A percentile compares a stretch with the other conserved stretches of the same genome.
Conservation (phyloP, 53 echinoderm and acorn worm species). For the Arbacia lixula region DNA sequence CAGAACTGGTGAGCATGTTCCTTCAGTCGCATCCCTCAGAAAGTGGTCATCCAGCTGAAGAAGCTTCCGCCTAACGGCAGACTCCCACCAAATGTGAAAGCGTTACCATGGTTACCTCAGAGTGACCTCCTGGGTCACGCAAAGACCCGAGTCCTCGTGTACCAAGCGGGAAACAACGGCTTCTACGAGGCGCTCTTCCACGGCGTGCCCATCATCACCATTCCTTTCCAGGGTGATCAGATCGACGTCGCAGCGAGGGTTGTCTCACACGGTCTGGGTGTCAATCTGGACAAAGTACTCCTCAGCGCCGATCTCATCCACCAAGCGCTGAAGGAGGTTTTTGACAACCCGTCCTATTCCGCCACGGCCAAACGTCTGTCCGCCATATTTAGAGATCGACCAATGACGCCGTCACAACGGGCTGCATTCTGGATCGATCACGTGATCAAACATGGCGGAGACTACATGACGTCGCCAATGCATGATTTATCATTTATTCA, state of each 20-base stretch:
- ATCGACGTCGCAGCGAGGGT: background rate
- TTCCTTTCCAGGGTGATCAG: constrained; percentile 35
- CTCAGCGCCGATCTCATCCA: constrained; percentile 15
- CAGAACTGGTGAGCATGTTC: background rate
- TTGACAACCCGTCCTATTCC: background rate
- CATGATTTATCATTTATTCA: constrained; percentile 32
- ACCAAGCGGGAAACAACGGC: constrained; percentile 43
- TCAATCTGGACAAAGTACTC: background rate
- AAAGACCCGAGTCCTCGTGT: constrained; percentile 25
- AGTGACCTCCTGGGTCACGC: constrained; percentile 43
- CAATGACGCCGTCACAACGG: constrained; percentile 35
- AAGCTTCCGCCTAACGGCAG: background rate
- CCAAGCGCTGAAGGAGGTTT: background rate
- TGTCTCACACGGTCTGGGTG: background rate
- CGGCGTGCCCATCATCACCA: constrained; percentile 13
- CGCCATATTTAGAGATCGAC: constrained; percentile 36
- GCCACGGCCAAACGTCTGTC: constrained; percentile 21
- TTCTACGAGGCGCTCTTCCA: constrained; percentile 32
- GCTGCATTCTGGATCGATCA: constrained; percentile 52
- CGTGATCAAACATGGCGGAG: constrained; percentile 37
- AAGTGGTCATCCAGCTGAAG: constrained; percentile 13
- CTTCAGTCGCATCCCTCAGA: constrained; percentile 23
- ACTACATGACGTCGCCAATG: constrained; percentile 26
- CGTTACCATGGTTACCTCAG: constrained; percentile 46
- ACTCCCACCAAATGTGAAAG: constrained; percentile 16